Evolutionary conservation across 2,888 invertebrate species (phyloP).

Genomic region (Petrolisthes cinctipes): DNA sequence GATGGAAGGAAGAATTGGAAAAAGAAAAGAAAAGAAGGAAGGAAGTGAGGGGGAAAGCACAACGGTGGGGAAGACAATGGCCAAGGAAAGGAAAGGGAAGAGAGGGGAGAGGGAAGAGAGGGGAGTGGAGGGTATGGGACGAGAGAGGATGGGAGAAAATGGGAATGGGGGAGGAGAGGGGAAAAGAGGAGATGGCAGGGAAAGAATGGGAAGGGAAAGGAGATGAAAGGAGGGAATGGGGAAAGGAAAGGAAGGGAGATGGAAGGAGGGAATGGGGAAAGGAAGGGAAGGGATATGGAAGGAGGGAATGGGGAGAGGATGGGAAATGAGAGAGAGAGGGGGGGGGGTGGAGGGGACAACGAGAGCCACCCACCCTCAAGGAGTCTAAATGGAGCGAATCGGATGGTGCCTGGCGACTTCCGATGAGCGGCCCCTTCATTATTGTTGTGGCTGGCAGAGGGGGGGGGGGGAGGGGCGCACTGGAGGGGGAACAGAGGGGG

Average conservation of each 20-base stretch:
- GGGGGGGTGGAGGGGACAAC: not conserved
- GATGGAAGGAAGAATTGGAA: not conserved
- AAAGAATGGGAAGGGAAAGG: not conserved
- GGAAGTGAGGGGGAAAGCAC: not conserved
- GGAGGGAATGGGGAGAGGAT: not conserved
- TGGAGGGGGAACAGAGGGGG: not conserved
- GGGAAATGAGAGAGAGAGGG: not conserved
- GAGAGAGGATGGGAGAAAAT: not conserved
- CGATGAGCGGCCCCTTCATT: conserved; percentile 31
- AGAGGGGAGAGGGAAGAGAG: not conserved
- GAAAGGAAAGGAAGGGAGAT: not conserved
- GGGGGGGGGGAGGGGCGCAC: not conserved
- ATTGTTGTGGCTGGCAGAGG: conserved; percentile 38
- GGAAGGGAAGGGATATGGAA: not conserved
- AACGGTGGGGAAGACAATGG: not conserved
- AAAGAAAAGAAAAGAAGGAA: not conserved
- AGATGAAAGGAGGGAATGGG: not conserved
- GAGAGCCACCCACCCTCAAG: conserved; percentile 33
- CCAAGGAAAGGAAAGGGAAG: not conserved
- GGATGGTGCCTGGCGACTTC: conserved; percentile 39
- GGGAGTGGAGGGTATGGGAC: not conserved
- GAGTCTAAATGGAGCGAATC: conserved; percentile 47
- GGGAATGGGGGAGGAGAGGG: not conserved
- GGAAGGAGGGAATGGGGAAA: not conserved
- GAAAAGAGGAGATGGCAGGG: not conserved